Evolutionary conservation across 2,113 vertebrate species (phyloP), one percentile per base, ranked within the genome.

Genomic region (Polyodon spathula): DNA sequence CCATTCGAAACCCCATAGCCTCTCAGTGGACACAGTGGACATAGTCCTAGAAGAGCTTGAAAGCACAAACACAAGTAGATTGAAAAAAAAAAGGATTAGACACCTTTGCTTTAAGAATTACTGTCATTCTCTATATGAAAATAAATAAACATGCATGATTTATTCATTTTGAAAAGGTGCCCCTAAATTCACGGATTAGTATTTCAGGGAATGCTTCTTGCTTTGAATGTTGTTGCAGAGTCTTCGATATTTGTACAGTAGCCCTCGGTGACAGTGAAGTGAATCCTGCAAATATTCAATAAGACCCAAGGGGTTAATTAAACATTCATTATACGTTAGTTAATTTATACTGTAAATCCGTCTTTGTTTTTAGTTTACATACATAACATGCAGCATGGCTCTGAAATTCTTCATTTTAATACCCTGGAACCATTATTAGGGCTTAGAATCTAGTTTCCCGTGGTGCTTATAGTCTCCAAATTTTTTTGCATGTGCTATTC

Each of bases 351-450:
- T 68, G 78, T 65, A 81, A 75, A 84, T 83, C 76, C 74, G 67
- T 84, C 83, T 86, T 79, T 81, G n/a, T n/a, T n/a, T n/a, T n/a
- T n/a, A n/a, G n/a, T n/a, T 83, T 81, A 84, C 80, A 54, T 54
- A 54, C 16, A 27, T 54, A 54, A 54, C n/a, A 80, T 76, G 71
- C 73, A 54, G 16, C n/a, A 54, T 73, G 76, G 74, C 70, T 68
- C 71, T 71, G 64, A 75, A 74, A 73, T 68, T 65, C 76, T 65
- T 73, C 58, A 48, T 58, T 70, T 54, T 54, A 67, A 46, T 65
- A 51, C 60, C 66, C 62, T 63, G 41, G 58, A 63, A 61, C 71
- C 68, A 59, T 8, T 6, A 3, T 54, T 16, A 42, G 57, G 55
- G 52, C 65, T 53, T 15, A 5, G 42, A 54, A 50, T 42, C 38